Conservation (phyloP, 2,797 vertebrate species). For the Syncerus caffer region DNA sequence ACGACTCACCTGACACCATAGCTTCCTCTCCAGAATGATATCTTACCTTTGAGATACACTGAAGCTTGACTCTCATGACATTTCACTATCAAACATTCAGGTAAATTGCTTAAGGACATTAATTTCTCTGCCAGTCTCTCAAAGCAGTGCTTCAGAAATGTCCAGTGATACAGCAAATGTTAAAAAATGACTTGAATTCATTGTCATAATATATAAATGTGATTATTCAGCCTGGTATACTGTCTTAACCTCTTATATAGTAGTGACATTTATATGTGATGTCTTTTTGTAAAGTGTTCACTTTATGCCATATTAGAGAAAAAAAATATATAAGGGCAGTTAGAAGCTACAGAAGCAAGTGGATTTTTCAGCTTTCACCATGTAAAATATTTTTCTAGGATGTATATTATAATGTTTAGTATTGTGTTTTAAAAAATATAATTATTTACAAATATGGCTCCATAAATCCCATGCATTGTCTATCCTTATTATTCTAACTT, state of each 20-base stretch:
- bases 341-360: not conserved
- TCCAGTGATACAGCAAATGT: not conserved
- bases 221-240: not conserved
- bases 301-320: not conserved
- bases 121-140: conserved; percentile 44
- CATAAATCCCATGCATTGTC: not conserved
- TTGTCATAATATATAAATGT: not conserved
- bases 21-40: conserved; percentile 14
- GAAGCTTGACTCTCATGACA: conserved; percentile 49
- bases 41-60: conserved; percentile 9
- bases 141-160: conserved; percentile 12
- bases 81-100: conserved; percentile 53
- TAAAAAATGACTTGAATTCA: not conserved
- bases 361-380: not conserved
- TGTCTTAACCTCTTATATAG: not conserved
- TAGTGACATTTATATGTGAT: not conserved
- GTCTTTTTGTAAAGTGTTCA: not conserved
- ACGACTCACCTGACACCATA: not conserved
- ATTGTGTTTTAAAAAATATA: not conserved
- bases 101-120: conserved; percentile 18
- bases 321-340: not conserved
- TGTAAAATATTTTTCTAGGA: not conserved
- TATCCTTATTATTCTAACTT: not conserved
- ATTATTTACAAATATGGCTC: not conserved
- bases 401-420: not conserved